Base-by-base conservation (phyloP, 2,888 invertebrate genomes). In the Tiliacea citrago region DNA sequence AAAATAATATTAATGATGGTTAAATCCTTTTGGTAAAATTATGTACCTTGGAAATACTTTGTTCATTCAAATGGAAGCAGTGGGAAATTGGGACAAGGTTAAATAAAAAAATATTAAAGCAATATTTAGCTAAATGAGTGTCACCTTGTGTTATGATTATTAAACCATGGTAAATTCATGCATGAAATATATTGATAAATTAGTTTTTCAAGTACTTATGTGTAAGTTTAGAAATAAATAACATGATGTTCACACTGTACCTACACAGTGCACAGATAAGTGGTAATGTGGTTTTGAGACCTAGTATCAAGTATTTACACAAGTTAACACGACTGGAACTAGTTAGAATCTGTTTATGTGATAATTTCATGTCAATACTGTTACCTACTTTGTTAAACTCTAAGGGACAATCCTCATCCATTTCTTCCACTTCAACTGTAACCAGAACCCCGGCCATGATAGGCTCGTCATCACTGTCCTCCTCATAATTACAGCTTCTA, bases 341-440 rank as follows among this genome's bases (percentile, higher is more conserved):
- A 29, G 16, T 53, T n/a, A 39, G 0, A 62, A 77, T 42, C 2
- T n/a, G 16, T 6, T 8, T 29, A 53, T 29, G 0, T 18, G 16
- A 18, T 2, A 57, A 35, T 58, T n/a, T 62, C 0, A 57, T 39
- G 51, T 16, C 0, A 10, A 16, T 53, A 42, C 0, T 68, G 60
- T 65, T 72, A 75, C 88, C 29, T 77, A 86, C 88, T 79, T 88
- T 85, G 29, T 85, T 88, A 66, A 90, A 90, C 61, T 88, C 85
- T n/a, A 90, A 47, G 1, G 87, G 82, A 55, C 85, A 79, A 5
- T 83, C 84, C 12, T 86, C 85, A 16, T 90, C 87, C 66, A 89
- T 73, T 76, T 90, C 91, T 57, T 90, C 86, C 12, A 91, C 87
- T 68, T 91, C 89, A 58, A 91, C 90, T 45, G 88, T 86, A 47